phyloP scores from a whole-genome alignment of 1,140 invertebrate species.

The Trissolcus basalis region DNA sequence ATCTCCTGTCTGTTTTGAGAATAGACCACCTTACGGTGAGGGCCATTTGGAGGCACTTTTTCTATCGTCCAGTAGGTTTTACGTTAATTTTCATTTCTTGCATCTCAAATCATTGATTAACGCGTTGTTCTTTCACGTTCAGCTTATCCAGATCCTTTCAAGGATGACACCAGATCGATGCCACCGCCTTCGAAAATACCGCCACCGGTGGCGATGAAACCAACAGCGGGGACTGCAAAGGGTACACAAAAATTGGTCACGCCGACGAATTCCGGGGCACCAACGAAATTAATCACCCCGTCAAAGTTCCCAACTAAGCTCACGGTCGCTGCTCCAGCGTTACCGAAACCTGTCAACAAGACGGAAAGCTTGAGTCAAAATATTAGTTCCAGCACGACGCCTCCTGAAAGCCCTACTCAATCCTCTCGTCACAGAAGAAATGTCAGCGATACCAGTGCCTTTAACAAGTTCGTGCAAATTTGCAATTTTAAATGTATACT shows the following conservation, averaged over 20 bases:
- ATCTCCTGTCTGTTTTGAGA: conserved; percentile 71
- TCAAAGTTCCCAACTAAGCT: conserved; percentile 63
- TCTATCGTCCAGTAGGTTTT: conserved; percentile 71
- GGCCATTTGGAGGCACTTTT: conserved; percentile 75
- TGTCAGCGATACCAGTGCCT: conserved; percentile 90
- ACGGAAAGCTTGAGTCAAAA: conserved; percentile 74
- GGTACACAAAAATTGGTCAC: conserved; percentile 66
- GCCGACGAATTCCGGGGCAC: conserved; percentile 58
- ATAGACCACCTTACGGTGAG: conserved; percentile 61
- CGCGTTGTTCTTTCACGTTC: conserved; percentile 1
- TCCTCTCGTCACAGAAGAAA: conserved; percentile 84
- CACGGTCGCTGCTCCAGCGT: conserved; percentile 73
- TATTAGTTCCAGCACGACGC: conserved; percentile 71
- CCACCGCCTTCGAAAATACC: conserved; percentile 71
- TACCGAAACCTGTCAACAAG: conserved; percentile 76
- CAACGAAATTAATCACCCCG: conserved; percentile 64
- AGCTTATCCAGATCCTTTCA: conserved; percentile 76
- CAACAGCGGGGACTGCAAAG: conserved; percentile 59
- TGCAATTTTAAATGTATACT: no score
- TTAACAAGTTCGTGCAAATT: conserved; percentile 82
- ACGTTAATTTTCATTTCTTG: conserved; percentile 11
- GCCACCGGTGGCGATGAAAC: conserved; percentile 69
- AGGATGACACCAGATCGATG: conserved; percentile 70
- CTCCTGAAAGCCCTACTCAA: conserved; percentile 71
- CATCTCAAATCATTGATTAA: conserved; percentile 11